Evolutionary conservation across 1,140 invertebrate genomes (phyloP), one percentile per base, ranked within the genome.

Genomic region (Philopotamus ludificatus): DNA sequence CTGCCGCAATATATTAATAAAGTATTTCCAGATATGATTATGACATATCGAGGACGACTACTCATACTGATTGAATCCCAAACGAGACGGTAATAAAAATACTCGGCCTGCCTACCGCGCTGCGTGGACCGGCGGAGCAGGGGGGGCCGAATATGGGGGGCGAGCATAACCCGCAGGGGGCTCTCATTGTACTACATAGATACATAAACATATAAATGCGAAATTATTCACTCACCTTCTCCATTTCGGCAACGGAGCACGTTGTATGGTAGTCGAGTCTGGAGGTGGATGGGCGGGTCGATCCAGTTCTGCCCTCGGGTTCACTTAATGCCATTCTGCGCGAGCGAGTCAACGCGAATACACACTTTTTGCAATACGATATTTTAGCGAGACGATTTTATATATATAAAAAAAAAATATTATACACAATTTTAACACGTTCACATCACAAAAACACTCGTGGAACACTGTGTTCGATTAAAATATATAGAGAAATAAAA

Each of bases 171-270:
- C n/a, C n/a, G n/a, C n/a, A n/a, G n/a, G n/a, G n/a, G n/a, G n/a
- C n/a, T n/a, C 22, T 20, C 44, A 16, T 34, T 12, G 18, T 57
- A n/a, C n/a, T n/a, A n/a, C n/a, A 60, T 60, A 54, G 23, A 55
- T 47, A 44, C 55, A 65, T 53, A 65, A 65, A 53, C 54, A 65
- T 65, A 59, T 39, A 65, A 65, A 65, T 65, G 63, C 60, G 63
- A 59, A 59, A 65, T 65, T 65, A 65, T 65, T 65, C 63, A 65
- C 63, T 65, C 55, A 65, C 63, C 63, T 65, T 21, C 21, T 47
- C 26, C 51, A 22, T 54, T 57, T 23, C 53, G 51, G 51, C 16
- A 21, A 3, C 34, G 55, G 41, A 22, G n/a, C 18, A 59, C 28
- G 63, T 10, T 39, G 23, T 26, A 26, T 28, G 22, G 9, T 23